Conservation (phyloP, 2,797 vertebrate species). For the Amphiprion clarkii region DNA sequence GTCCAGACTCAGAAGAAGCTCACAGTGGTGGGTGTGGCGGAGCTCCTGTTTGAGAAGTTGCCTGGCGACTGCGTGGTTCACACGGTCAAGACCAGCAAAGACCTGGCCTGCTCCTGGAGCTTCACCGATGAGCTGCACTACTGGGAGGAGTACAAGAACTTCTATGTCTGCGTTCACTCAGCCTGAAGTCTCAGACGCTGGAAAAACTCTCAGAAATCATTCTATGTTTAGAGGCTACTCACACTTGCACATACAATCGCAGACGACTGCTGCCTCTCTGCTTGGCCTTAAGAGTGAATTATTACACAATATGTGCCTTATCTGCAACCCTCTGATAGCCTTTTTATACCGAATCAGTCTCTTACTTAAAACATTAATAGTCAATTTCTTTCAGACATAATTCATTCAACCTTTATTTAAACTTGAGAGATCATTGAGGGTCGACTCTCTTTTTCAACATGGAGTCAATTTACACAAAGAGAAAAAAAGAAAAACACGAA, state of each 20-base stretch:
- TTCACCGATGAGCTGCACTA: constrained; percentile 83
- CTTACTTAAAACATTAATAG: not conserved
- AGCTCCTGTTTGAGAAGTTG: constrained; percentile 75
- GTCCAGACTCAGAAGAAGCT: constrained; percentile 79
- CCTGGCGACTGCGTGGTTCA: constrained; percentile 80
- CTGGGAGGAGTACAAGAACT: constrained; percentile 81
- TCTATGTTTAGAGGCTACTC: not conserved
- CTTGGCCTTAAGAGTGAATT: constrained; percentile 5
- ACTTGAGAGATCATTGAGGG: too few species aligned
- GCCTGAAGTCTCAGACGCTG: constrained; percentile 61
- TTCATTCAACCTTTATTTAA: too few species aligned
- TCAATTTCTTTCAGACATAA: too few species aligned
- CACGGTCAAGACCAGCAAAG: constrained; percentile 75
- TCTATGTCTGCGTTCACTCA: constrained; percentile 84
- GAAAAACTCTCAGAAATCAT: not conserved
- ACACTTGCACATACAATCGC: constrained; percentile 28
- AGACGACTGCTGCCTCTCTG: not conserved
- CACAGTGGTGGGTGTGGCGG: constrained; percentile 61
- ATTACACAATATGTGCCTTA: constrained; percentile 22
- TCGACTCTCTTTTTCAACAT: too few species aligned
- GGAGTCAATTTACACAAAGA: too few species aligned
- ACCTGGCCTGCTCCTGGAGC: constrained; percentile 80
- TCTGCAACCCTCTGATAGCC: not conserved
- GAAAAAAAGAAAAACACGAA: too few species aligned
- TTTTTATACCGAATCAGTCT: not conserved